These are phyloP conservation scores for Aurelia aurita complex sp. Pacific DNA, from an alignment of 30 jellyfish, hydroid and myxozoan species.

Conservation along the genomic window DNA sequence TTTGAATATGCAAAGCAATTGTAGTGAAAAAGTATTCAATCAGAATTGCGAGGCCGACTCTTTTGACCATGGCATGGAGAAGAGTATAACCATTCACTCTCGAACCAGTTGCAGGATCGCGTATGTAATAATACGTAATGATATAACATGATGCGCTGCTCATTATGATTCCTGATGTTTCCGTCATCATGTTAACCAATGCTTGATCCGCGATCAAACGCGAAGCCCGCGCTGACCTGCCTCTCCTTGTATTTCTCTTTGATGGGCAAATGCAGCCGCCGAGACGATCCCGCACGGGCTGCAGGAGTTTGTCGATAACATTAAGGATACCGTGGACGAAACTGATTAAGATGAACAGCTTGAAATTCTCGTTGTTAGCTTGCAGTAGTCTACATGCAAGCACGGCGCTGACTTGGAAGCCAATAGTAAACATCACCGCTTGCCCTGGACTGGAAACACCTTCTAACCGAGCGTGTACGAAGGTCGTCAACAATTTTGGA, in stretches of 20 bases:
- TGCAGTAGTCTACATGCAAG: conserved; percentile 16
- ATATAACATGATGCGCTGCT: conserved; percentile 24
- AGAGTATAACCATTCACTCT: conserved; percentile 10
- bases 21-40: conserved; percentile 15
- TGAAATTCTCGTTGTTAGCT: conserved; percentile 20
- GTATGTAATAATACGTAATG: conserved; percentile 5
- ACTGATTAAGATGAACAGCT: conserved; percentile 10
- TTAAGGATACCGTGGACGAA: conserved; percentile 26
- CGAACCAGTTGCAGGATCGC: conserved; percentile 5
- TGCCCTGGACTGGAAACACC: conserved; percentile 6
- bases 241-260: too few species aligned
- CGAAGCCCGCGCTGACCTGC: not conserved
- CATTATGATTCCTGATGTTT: conserved; percentile 17
- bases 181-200: conserved; percentile 17
- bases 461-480: not conserved
- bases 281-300: conserved; percentile 3
- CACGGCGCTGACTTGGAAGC: not conserved
- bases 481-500: conserved; percentile 7
- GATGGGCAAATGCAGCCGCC: too few species aligned
- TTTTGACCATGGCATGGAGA: not conserved
- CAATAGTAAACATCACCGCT: not conserved
- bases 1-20: conserved; percentile 9
- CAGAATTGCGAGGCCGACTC: conserved; percentile 7
- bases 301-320: conserved; percentile 22
- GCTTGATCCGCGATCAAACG: conserved; percentile 26